phyloP scores from a whole-genome alignment of 2,888 invertebrate genomes.

The Drosophila hamatofila region DNA sequence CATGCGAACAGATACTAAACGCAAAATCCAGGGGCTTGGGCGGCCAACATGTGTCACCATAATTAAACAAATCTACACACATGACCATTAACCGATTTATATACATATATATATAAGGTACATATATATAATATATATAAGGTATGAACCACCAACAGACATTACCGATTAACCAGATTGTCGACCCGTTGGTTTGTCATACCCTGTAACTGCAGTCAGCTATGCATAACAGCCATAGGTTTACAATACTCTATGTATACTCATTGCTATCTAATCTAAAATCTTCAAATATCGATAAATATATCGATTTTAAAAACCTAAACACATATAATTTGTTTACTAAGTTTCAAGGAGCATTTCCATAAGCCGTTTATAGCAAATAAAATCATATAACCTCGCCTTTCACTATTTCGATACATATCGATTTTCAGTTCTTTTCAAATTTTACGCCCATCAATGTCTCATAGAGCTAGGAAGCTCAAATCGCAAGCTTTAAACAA shows the following conservation, averaged over 20 bases:
- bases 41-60: slow-evolving; percentile 67
- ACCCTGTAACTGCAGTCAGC: background rate
- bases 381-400: background rate
- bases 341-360: too few species aligned
- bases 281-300: background rate
- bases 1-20: slow-evolving; percentile 29
- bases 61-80: slow-evolving; percentile 73
- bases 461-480: background rate
- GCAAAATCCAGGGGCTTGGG: slow-evolving; percentile 7
- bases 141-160: slow-evolving; percentile 31
- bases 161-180: slow-evolving; percentile 50
- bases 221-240: too few species aligned
- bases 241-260: background rate
- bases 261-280: background rate
- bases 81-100: slow-evolving; percentile 37
- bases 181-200: slow-evolving; percentile 4
- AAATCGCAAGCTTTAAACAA: background rate
- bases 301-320: background rate
- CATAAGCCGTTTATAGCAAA: too few species aligned
- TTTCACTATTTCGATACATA: background rate
- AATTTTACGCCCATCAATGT: background rate
- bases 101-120: background rate
- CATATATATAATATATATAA: slow-evolving; percentile 1
- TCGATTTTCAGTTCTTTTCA: background rate
- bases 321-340: too few species aligned